These are phyloP conservation scores for Hetaerina americana DNA, from an alignment of 1,140 invertebrate species.

Conservation along the genomic window DNA sequence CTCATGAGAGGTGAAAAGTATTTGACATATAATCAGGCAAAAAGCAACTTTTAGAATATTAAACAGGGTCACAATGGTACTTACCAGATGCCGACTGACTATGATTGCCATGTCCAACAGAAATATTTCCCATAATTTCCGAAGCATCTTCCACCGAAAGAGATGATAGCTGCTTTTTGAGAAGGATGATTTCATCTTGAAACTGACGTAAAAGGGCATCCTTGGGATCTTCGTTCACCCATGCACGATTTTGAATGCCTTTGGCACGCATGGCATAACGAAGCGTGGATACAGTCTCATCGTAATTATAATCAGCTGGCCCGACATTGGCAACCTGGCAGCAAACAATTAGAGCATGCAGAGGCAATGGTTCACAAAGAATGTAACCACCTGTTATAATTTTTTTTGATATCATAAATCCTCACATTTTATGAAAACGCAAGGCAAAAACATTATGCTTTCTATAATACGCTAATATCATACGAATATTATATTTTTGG, in stretches of 20 bases:
- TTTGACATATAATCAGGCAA: too few species aligned
- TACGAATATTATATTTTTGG: too few species aligned
- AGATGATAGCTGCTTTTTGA: slow-evolving; percentile 59
- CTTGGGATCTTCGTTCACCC: slow-evolving; percentile 96
- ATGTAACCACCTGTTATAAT: too few species aligned
- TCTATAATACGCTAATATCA: too few species aligned
- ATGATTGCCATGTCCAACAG: not conserved
- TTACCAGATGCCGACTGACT: not conserved
- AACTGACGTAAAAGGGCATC: slow-evolving; percentile 91
- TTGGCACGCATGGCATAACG: slow-evolving; percentile 95
- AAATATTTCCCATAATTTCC: not conserved
- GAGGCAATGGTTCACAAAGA: too few species aligned
- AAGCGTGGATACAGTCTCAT: slow-evolving; percentile 93
- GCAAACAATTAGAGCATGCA: too few species aligned
- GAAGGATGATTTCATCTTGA: slow-evolving; percentile 90
- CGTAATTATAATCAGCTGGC: slow-evolving; percentile 91
- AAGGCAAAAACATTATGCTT: too few species aligned
- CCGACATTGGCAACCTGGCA: slow-evolving; percentile 85
- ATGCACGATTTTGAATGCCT: slow-evolving; percentile 91
- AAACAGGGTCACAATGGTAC: too few species aligned
- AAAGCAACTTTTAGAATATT: too few species aligned
- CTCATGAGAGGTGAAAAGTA: too few species aligned
- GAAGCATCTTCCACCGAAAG: not conserved
- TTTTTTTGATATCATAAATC: too few species aligned
- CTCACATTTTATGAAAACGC: too few species aligned